These are phyloP conservation scores for Gadus macrocephalus DNA, from an alignment of 2,113 vertebrate genomes.

Conservation along the genomic window DNA sequence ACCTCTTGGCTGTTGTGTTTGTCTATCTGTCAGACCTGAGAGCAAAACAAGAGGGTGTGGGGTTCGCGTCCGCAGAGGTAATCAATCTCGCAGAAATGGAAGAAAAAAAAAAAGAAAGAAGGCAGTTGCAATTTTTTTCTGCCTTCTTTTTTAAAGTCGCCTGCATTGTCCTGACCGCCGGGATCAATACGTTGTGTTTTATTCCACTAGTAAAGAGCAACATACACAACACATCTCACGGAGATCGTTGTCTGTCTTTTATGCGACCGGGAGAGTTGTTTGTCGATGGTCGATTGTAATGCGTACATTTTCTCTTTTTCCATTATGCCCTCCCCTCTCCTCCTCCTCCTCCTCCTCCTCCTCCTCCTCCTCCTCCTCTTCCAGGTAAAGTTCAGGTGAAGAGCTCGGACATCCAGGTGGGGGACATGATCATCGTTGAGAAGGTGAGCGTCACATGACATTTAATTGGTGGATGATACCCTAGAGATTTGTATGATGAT, in stretches of 20 bases:
- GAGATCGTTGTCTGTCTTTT: constrained; percentile 32
- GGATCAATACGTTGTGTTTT: constrained; percentile 9
- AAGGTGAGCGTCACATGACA: constrained; percentile 78
- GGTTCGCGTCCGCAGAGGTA: constrained; percentile 30
- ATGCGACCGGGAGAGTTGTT: constrained; percentile 14
- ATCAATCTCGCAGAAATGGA: constrained; percentile 45
- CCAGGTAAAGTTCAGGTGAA: constrained; percentile 95
- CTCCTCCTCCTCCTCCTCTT: background rate
- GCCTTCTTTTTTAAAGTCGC: constrained; percentile 11
- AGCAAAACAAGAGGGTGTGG: constrained; percentile 48
- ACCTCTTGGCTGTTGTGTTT: constrained; percentile 35
- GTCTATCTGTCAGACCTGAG: constrained; percentile 32
- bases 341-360: background rate
- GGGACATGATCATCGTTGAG: constrained; percentile 97
- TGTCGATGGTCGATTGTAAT: background rate
- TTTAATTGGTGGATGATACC: background rate
- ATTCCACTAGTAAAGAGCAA: constrained; percentile 6
- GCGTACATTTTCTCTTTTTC: background rate
- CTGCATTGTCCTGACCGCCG: constrained; percentile 16
- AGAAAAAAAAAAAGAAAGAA: background rate
- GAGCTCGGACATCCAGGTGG: constrained; percentile 98
- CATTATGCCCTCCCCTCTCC: background rate
- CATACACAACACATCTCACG: background rate
- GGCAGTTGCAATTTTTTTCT: constrained; percentile 24
- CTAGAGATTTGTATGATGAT: background rate